Base-by-base conservation (phyloP, 2,888 invertebrate genomes). In the Hemaris fuciformis region DNA sequence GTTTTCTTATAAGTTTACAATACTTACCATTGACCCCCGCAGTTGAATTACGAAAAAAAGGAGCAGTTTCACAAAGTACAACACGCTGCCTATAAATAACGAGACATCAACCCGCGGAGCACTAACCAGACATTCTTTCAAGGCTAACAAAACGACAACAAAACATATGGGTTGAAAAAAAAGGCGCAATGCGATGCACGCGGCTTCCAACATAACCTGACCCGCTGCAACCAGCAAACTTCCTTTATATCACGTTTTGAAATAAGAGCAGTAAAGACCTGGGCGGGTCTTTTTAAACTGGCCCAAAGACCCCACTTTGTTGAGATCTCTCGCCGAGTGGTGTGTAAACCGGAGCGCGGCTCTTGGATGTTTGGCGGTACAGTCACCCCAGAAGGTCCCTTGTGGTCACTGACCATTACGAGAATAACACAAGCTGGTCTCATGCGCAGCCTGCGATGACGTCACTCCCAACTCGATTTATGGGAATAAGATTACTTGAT, bases 381-480 rank as follows among this genome's bases (percentile, higher is more conserved):
- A 91, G 86, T 91, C 90, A 91, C 89, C 91, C 87, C 88, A 83
- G 86, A 88, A 89, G 90, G 91, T 89, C 85, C 82, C 76, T 79
- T 79, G 80, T 90, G 91, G 91, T 91, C 91, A 90, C 76, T 91
- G 91, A 91, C 91, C 91, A 91, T 83, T 79, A 81, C 84, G 80
- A 88, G 89, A 89, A 89, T 91, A 90, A 85, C 81, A 78, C 80
- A 78, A 79, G 83, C 87, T 89, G 87, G 71, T 67, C 79, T 80
- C 79, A 74, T 53, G 53, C 68, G 80, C 80, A 79, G 77, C 70
- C 75, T 69, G 74, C 66, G 69, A 69, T 89, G 89, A 89, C 90
- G 90, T 89, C 88, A 89, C 72, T 66, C 62, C 64, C 65, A 63
- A 72, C 70, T 74, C 74, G 74, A 79, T 76, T 76, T 81, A 76